Conservation (phyloP, 1,140 invertebrate species). For the Drosophila obscura region DNA sequence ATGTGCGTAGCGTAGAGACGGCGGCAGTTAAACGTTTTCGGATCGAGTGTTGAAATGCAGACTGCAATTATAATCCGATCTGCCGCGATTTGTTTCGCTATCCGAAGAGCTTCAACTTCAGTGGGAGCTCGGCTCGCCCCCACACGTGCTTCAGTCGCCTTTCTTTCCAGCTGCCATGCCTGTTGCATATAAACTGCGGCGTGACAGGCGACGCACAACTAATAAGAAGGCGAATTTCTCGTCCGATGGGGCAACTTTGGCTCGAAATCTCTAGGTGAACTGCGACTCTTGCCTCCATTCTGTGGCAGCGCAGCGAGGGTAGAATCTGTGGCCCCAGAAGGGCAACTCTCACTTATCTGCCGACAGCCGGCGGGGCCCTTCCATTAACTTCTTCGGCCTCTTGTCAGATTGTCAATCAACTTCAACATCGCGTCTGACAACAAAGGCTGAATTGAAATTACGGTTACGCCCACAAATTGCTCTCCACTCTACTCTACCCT, state of each 20-base stretch:
- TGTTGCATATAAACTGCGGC: constrained; percentile 31
- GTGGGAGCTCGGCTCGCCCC: too few species aligned
- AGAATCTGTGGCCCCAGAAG: constrained; percentile 15
- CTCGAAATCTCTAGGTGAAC: neutral
- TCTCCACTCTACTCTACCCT: neutral
- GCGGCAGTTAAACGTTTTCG: constrained; percentile 4
- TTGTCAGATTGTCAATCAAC: constrained; percentile 68
- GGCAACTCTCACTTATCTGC: constrained; percentile 56
- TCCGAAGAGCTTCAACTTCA: neutral
- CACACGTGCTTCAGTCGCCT: neutral
- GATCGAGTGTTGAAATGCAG: constrained; percentile 58
- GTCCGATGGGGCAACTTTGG: constrained; percentile 24
- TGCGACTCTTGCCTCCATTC: constrained; percentile 42
- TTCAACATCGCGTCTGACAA: constrained; percentile 27
- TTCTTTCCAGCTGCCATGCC: neutral
- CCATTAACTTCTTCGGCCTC: constrained; percentile 17
- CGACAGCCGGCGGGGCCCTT: constrained; percentile 7
- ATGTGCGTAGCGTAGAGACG: constrained; percentile 11
- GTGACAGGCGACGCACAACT: constrained; percentile 39
- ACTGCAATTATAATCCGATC: constrained; percentile 55
- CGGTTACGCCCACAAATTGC: constrained; percentile 22
- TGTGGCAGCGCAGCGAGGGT: constrained; percentile 7
- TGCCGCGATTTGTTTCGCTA: constrained; percentile 40
- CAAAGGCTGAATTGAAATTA: constrained; percentile 53
- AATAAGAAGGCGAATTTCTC: constrained; percentile 45